Conservation (phyloP, 2,888 invertebrate genomes). For the Coecobrya sp. region DNA sequence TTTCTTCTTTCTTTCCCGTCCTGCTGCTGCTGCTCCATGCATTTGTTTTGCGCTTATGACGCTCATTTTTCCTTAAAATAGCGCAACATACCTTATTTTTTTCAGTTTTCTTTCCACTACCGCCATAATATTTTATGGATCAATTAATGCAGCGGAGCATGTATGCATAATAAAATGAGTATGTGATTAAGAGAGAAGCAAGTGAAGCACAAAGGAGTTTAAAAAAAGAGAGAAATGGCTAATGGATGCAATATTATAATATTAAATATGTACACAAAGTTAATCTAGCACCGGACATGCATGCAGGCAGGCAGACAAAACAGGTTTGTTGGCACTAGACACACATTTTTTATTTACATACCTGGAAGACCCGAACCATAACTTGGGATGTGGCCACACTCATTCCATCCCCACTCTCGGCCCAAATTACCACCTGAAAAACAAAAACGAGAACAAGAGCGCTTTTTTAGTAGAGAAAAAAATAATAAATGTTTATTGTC, state of each 20-base stretch:
- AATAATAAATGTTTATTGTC: constrained; percentile 46
- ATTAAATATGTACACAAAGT: constrained; percentile 27
- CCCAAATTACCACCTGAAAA: constrained; percentile 86
- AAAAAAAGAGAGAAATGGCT: neutral
- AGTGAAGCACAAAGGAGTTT: neutral
- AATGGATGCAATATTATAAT: constrained; percentile 3
- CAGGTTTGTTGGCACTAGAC: neutral
- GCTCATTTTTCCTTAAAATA: neutral
- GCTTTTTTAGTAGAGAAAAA: neutral
- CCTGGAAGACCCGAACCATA: constrained; percentile 85
- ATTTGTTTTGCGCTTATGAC: neutral
- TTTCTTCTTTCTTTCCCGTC: neutral
- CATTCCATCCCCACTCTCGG: constrained; percentile 85
- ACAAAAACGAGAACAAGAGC: constrained; percentile 27
- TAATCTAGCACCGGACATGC: neutral
- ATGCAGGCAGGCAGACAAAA: neutral
- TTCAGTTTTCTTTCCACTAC: neutral
- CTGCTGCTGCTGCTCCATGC: neutral
- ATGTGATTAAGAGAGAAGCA: neutral
- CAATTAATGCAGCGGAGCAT: constrained; percentile 46
- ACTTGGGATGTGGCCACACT: constrained; percentile 86
- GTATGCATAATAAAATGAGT: constrained; percentile 18
- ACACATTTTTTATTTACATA: constrained; percentile 62
- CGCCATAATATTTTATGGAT: neutral
- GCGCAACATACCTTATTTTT: neutral